A percentile compares a stretch with the other conserved stretches of the same genome.
phyloP scores from a whole-genome alignment of 2,797 vertebrate genomes.

The Novumbra hubbsi region DNA sequence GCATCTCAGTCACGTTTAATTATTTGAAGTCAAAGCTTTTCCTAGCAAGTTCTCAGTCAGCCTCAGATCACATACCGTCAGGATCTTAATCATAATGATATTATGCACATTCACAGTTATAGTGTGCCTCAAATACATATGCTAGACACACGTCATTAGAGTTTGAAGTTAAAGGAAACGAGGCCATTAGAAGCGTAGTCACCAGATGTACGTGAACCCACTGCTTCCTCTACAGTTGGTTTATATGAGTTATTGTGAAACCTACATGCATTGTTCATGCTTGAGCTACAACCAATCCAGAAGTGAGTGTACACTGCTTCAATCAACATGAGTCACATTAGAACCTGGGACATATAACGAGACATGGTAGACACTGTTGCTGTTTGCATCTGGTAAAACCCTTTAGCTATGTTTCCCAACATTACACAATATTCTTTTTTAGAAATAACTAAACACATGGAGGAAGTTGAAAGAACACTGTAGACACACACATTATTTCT shows the following conservation, averaged over 20 bases:
- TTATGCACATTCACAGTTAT: background rate
- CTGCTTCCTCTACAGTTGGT: slow-evolving; percentile 35
- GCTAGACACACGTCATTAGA: background rate
- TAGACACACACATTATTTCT: background rate
- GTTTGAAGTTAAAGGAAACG: slow-evolving; percentile 18
- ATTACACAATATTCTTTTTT: background rate
- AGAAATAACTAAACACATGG: background rate
- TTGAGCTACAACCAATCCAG: background rate
- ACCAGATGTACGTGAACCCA: slow-evolving; percentile 23
- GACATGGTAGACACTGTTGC: background rate
- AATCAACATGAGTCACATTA: background rate
- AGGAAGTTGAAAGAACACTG: background rate
- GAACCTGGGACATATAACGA: background rate
- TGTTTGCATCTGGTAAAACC: background rate
- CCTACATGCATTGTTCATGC: background rate
- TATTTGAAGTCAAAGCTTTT: background rate
- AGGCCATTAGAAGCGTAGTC: slow-evolving; percentile 30
- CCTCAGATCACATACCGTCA: background rate
- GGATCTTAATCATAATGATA: background rate
- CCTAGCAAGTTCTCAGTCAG: background rate
- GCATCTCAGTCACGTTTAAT: too few species aligned
- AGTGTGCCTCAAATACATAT: background rate
- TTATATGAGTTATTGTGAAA: background rate
- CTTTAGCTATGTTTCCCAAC: background rate
- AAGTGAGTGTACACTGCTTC: background rate